phyloP scores from a whole-genome alignment of 1,140 invertebrate species.

The Temnothorax curvispinosus region DNA sequence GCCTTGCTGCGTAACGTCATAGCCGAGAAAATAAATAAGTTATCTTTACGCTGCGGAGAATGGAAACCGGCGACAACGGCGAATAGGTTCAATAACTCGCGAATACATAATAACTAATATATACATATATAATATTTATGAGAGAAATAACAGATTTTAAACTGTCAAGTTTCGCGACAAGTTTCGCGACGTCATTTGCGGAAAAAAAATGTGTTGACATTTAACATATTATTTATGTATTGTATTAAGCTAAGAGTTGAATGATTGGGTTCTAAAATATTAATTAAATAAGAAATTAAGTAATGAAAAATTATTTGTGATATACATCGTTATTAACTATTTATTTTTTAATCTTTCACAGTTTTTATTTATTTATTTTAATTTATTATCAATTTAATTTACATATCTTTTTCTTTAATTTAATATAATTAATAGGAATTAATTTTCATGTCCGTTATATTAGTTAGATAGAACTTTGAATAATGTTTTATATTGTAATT shows the following conservation, averaged over 20 bases:
- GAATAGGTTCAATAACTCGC: background rate
- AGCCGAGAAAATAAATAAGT: constrained; percentile 19
- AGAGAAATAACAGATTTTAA: background rate
- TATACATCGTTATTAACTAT: background rate
- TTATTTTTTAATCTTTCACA: background rate
- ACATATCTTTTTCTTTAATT: background rate
- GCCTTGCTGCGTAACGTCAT: background rate
- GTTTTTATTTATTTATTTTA: background rate
- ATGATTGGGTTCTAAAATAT: background rate
- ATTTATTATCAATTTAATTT: background rate
- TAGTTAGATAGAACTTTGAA: background rate
- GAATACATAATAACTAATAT: background rate
- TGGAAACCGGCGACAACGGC: background rate
- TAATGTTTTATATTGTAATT: background rate
- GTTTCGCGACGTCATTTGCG: background rate
- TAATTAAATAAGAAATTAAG: background rate
- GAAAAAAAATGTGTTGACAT: background rate
- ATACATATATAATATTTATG: background rate
- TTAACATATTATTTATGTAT: background rate
- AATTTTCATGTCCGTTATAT: background rate
- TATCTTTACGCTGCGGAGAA: background rate
- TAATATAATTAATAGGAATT: background rate
- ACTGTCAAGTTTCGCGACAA: too few species aligned
- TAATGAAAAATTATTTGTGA: background rate
- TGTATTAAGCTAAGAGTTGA: background rate